These are phyloP conservation scores for Eugnorisma glareosa DNA, from an alignment of 2,888 invertebrate genomes.

Conservation along the genomic window DNA sequence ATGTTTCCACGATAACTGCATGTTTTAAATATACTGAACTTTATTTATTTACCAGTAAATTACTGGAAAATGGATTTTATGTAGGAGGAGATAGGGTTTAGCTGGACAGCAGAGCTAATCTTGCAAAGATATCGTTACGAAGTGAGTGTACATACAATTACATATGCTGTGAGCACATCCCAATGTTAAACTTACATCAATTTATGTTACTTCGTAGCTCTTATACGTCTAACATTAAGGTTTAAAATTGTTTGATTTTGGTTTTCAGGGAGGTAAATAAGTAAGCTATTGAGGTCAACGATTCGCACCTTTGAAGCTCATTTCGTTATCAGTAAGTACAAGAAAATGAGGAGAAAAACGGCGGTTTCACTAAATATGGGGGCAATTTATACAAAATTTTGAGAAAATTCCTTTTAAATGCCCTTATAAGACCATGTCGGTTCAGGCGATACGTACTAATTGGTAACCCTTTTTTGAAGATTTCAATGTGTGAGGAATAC, in stretches of 20 bases:
- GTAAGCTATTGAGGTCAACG: slow-evolving; percentile 83
- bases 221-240: slow-evolving; percentile 13
- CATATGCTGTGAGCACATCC: slow-evolving; percentile 49
- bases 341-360: slow-evolving; percentile 82
- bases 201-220: background rate
- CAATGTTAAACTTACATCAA: slow-evolving; percentile 33
- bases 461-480: background rate
- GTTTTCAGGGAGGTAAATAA: slow-evolving; percentile 18
- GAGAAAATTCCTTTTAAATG: slow-evolving; percentile 17
- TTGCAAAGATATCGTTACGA: slow-evolving; percentile 62
- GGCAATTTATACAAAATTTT: slow-evolving; percentile 29
- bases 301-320: slow-evolving; percentile 86
- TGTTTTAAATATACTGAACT: slow-evolving; percentile 56
- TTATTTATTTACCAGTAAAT: background rate
- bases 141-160: slow-evolving; percentile 67
- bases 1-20: slow-evolving; percentile 65
- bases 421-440: background rate
- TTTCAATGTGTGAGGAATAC: background rate
- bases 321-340: slow-evolving; percentile 82
- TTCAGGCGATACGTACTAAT: background rate
- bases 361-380: slow-evolving; percentile 56
- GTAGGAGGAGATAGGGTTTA: accelerated
- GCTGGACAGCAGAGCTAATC: slow-evolving; percentile 28
- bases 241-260: slow-evolving; percentile 33
- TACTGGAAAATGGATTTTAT: slow-evolving; percentile 31